A percentile compares a stretch with the other conserved stretches of the same genome.
Conservation (phyloP, 1,140 invertebrate species). For the Drosophila pseudoobscura region DNA sequence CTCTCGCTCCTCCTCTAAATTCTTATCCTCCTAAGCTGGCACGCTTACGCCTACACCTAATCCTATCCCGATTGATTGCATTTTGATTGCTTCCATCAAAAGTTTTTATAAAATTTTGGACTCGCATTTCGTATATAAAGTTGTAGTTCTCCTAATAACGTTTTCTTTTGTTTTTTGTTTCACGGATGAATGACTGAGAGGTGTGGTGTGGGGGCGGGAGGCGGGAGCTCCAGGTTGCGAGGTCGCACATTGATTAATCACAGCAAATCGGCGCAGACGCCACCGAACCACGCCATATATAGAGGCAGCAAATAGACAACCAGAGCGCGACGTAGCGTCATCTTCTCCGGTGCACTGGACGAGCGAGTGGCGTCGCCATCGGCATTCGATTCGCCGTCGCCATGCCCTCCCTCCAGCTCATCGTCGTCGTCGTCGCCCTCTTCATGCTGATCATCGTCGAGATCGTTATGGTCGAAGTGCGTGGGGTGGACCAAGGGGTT, state of each 20-base stretch:
- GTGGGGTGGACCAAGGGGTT: slow-evolving; percentile 57
- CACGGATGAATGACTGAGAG: slow-evolving; percentile 79
- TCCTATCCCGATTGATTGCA: slow-evolving; percentile 36
- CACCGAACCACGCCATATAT: slow-evolving; percentile 92
- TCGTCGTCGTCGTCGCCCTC: slow-evolving; percentile 34
- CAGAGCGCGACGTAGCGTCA: slow-evolving; percentile 87
- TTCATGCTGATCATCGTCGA: slow-evolving; percentile 45
- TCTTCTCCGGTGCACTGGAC: slow-evolving; percentile 73
- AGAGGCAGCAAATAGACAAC: slow-evolving; percentile 90
- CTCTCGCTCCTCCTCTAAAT: slow-evolving; percentile 37
- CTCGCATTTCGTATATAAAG: slow-evolving; percentile 75
- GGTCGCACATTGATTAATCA: slow-evolving; percentile 84
- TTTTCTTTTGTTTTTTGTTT: slow-evolving; percentile 56
- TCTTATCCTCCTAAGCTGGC: slow-evolving; percentile 12
- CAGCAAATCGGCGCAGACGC: slow-evolving; percentile 90
- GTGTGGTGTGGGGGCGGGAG: slow-evolving; percentile 59
- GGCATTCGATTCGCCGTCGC: slow-evolving; percentile 23
- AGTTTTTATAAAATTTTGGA: slow-evolving; percentile 81
- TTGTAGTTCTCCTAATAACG: slow-evolving; percentile 69
- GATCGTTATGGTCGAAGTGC: slow-evolving; percentile 54
- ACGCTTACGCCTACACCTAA: slow-evolving; percentile 15
- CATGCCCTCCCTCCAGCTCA: slow-evolving; percentile 24
- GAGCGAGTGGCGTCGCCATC: slow-evolving; percentile 40
- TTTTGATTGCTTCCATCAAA: slow-evolving; percentile 73
- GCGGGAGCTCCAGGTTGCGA: slow-evolving; percentile 18